Evolutionary conservation across 2,888 invertebrate species (phyloP).

Genomic region (Cheilosia pagana): DNA sequence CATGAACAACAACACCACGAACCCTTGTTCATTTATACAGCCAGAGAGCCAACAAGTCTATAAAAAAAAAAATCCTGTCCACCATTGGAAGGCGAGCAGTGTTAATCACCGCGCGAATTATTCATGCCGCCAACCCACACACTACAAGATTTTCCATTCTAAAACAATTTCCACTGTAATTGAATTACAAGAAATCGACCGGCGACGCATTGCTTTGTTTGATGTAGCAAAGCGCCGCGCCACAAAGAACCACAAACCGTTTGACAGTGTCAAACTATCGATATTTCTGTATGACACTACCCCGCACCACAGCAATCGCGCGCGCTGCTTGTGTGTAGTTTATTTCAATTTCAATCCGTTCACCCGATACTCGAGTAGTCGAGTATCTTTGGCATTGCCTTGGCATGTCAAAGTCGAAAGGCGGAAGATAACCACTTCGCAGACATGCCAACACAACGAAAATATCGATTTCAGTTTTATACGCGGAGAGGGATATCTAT

Average conservation of each 20-base stretch:
- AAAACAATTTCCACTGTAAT: not conserved
- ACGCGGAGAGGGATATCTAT: not conserved
- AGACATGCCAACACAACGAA: not conserved
- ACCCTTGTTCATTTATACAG: not conserved
- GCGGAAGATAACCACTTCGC: not conserved
- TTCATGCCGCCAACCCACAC: not conserved
- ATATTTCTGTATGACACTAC: not conserved
- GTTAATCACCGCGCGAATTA: not conserved
- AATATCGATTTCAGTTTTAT: conserved; percentile 11
- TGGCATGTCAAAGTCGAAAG: conserved; percentile 11
- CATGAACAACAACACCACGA: not conserved
- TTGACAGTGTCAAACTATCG: conserved; percentile 7
- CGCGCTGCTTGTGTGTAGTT: not conserved
- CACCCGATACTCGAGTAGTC: not conserved
- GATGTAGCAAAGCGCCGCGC: not conserved
- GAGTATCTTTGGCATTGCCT: not conserved
- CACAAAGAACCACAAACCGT: not conserved
- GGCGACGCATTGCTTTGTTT: not conserved
- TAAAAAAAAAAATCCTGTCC: not conserved
- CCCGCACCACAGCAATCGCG: not conserved
- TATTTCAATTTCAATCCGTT: conserved; percentile 15
- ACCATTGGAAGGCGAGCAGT: not conserved
- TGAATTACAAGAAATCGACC: conserved; percentile 6
- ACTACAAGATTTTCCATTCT: not conserved
- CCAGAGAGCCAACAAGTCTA: not conserved